phyloP scores from a whole-genome alignment of 92 coral and sea anemone species.

The Porites cylindrica region DNA sequence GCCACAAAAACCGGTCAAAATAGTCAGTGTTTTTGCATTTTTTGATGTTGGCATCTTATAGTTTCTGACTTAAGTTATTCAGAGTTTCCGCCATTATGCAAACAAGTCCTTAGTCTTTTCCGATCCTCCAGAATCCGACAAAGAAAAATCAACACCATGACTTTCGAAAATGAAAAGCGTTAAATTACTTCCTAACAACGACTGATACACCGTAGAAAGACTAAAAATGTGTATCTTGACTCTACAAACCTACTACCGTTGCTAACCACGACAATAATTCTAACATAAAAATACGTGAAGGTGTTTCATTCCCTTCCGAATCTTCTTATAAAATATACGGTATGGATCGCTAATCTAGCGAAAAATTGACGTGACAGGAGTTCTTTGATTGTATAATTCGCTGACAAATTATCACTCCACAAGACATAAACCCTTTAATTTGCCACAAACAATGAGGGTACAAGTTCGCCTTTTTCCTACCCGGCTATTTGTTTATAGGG shows the following conservation, averaged over 20 bases:
- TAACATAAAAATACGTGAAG: not conserved
- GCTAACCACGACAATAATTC: slow-evolving; percentile 8
- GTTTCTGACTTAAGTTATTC: not conserved
- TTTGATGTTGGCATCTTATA: no score
- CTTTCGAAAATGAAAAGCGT: not conserved
- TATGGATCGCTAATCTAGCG: slow-evolving; percentile 28
- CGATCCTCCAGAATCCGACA: slow-evolving; percentile 11
- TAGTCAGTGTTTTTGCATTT: no score
- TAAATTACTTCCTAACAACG: slow-evolving; percentile 5
- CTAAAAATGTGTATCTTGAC: not conserved
- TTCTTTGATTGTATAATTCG: not conserved
- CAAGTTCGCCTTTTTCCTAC: not conserved
- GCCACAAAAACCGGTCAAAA: no score
- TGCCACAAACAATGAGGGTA: not conserved
- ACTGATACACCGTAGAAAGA: not conserved
- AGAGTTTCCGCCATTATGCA: slow-evolving; percentile 10
- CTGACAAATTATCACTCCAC: not conserved
- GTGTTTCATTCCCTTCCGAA: slow-evolving; percentile 55
- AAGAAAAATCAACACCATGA: not conserved
- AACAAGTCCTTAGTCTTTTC: slow-evolving; percentile 18
- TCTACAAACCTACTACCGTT: not conserved
- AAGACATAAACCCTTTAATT: not conserved
- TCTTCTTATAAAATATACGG: slow-evolving; percentile 19
- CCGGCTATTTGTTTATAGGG: not conserved
- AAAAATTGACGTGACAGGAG: slow-evolving; percentile 29